A percentile compares a stretch with the other conserved stretches of the same genome.
Evolutionary conservation across 2,888 invertebrate species (phyloP).

Genomic region (Meta bourneti): DNA sequence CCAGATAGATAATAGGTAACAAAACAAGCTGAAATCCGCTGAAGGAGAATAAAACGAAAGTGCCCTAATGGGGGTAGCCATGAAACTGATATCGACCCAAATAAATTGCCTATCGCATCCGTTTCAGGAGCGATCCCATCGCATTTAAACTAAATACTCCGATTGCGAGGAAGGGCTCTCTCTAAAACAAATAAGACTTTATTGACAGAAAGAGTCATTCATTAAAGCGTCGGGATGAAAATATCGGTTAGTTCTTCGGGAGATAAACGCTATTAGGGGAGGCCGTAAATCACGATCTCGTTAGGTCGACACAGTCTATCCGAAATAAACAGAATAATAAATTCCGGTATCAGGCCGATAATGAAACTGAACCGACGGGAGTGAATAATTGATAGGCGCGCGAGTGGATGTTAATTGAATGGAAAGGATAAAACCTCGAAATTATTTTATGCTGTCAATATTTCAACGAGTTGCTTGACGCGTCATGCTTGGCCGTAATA

Average conservation of each 20-base stretch:
- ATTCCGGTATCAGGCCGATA: conserved; percentile 44
- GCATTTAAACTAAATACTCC: conserved; percentile 15
- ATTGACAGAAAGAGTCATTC: conserved; percentile 50
- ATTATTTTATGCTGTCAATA: conserved; percentile 65
- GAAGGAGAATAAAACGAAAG: not conserved
- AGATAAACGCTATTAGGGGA: conserved; percentile 51
- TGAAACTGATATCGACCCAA: not conserved
- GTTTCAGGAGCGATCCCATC: conserved; percentile 12
- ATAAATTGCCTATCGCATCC: not conserved
- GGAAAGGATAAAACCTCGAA: conserved; percentile 61
- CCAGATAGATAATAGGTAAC: no score
- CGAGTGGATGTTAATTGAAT: conserved; percentile 67
- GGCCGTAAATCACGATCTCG: conserved; percentile 46
- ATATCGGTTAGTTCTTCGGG: conserved; percentile 48
- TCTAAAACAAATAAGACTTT: conserved; percentile 38
- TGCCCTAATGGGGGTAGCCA: not conserved
- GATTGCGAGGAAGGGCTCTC: conserved; percentile 5
- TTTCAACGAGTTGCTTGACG: conserved; percentile 43
- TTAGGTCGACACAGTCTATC: conserved; percentile 50
- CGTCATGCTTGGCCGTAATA: not conserved
- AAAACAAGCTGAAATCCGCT: no score
- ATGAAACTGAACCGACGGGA: conserved; percentile 34
- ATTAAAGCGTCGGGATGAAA: conserved; percentile 26
- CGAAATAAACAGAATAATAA: conserved; percentile 56
- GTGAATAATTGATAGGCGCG: conserved; percentile 59